Evolutionary conservation across 2,888 invertebrate species (phyloP), one percentile per base, ranked within the genome.

Genomic region (Pyrocoelia pectoralis): DNA sequence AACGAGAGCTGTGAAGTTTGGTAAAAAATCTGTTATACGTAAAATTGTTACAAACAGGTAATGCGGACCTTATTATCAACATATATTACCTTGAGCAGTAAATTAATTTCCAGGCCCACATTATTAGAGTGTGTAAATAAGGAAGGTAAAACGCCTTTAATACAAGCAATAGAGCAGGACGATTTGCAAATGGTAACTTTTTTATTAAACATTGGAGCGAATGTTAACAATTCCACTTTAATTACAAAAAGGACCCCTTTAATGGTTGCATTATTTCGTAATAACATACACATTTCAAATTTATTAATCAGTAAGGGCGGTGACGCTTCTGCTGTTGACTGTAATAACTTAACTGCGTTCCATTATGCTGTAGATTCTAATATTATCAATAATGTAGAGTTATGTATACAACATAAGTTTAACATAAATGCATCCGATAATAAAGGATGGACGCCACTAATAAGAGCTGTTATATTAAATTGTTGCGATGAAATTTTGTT

Each of bases 291-390:
- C 19, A 75, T 85, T 13, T 80, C 79, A 0, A 78, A 80, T 9
- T 71, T 83, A 2, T 77, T 86, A 33, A 69, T 85, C 1, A 84
- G 84, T n/a, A 82, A 77, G 49, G 85, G 84, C 0, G 85, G 85
- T 8, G 76, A 83, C 63, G 72, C 81, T n/a, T 55, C 68, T 14
- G 57, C 67, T 24, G 69, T 74, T 0, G 86, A 86, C 68, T 70
- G 83, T 17, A 86, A 86, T 72, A 82, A 79, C 0, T 79, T 86
- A 0, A 83, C 83, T 6, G 79, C 80, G 9, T 81, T 86, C 65
- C 86, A 87, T 75, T 83, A 83, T 72, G 86, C 86, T 1, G 85
- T 84, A 1, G 86, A 86, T 77, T 83, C 85, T 0, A 75, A 83
- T 60, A 73, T 75, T 61, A 24, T 81, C 8, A 74, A 77, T 19